A percentile compares a stretch with the other conserved stretches of the same genome.
Evolutionary conservation across 2,888 invertebrate genomes (phyloP).

Genomic region (Metopia argyrocephala): DNA sequence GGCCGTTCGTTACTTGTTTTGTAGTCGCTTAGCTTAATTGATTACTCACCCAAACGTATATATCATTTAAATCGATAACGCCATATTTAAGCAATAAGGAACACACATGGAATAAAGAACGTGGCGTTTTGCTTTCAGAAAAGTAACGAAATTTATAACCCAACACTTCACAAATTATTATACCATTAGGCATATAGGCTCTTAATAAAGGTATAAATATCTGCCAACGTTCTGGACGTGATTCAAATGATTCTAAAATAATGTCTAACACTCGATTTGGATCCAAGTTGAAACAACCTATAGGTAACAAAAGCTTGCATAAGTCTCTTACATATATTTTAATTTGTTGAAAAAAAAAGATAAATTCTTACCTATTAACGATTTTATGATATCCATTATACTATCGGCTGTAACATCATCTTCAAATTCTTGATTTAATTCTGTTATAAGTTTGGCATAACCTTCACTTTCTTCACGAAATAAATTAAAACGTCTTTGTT

Average conservation of each 20-base stretch:
- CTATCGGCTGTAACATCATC: slow-evolving; percentile 81
- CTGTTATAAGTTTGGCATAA: slow-evolving; percentile 96
- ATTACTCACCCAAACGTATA: slow-evolving; percentile 92
- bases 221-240: slow-evolving; percentile 86
- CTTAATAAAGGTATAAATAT: slow-evolving; percentile 92
- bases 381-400: slow-evolving; percentile 93
- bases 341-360: not conserved
- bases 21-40: no score
- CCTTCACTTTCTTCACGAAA: slow-evolving; percentile 99
- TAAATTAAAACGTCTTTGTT: slow-evolving; percentile 99
- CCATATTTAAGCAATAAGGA: slow-evolving; percentile 93
- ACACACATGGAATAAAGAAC: slow-evolving; percentile 91
- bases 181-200: slow-evolving; percentile 92
- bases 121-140: slow-evolving; percentile 84
- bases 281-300: slow-evolving; percentile 99
- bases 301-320: slow-evolving; percentile 65
- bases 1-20: no score
- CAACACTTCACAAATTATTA: slow-evolving; percentile 94
- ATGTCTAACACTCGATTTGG: slow-evolving; percentile 98
- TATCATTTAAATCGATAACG: slow-evolving; percentile 90
- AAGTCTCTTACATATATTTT: slow-evolving; percentile 41
- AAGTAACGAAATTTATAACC: slow-evolving; percentile 93
- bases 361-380: slow-evolving; percentile 87
- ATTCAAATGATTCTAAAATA: slow-evolving; percentile 97
- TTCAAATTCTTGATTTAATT: slow-evolving; percentile 89